Evolutionary conservation across 2,888 invertebrate genomes (phyloP).

Genomic region (Caenorhabditis sp.): DNA sequence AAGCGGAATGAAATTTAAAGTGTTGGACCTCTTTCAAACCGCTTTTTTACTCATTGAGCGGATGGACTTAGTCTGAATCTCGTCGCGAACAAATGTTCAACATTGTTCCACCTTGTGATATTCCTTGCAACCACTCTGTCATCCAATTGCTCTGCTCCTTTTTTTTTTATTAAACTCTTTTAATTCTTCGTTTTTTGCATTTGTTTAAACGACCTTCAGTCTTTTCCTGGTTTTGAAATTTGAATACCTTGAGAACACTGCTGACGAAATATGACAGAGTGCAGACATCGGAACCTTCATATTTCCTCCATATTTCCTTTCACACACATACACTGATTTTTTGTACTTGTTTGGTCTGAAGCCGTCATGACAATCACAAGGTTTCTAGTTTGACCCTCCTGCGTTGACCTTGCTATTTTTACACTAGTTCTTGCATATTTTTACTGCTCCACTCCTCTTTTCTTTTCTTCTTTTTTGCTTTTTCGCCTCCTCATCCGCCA

Average conservation of each 20-base stretch:
- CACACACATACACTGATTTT: conserved; percentile 53
- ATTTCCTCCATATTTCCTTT: conserved; percentile 47
- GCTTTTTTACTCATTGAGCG: conserved; percentile 33
- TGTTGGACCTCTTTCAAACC: conserved; percentile 44
- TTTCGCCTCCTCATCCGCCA: conserved; percentile 24
- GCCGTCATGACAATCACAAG: conserved; percentile 8
- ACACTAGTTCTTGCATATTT: conserved; percentile 44
- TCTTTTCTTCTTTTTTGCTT: conserved; percentile 22
- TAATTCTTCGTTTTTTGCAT: neutral
- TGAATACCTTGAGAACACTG: conserved; percentile 59
- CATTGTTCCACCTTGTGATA: neutral
- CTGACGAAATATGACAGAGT: conserved; percentile 16
- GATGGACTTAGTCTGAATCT: conserved; percentile 5
- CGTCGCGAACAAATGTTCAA: conserved; percentile 53
- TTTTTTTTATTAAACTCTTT: neutral
- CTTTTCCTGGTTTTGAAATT: conserved; percentile 40
- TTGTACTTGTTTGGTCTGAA: conserved; percentile 34
- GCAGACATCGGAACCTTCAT: conserved; percentile 34
- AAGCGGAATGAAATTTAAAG: conserved; percentile 62
- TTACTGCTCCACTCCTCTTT: conserved; percentile 8
- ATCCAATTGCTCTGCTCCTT: conserved; percentile 1
- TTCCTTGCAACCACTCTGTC: neutral
- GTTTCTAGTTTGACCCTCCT: conserved; percentile 58
- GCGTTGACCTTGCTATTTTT: conserved; percentile 40
- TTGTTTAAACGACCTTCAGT: conserved; percentile 37